phyloP scores from a whole-genome alignment of 2,797 vertebrate genomes.

The Ceryle rudis region DNA sequence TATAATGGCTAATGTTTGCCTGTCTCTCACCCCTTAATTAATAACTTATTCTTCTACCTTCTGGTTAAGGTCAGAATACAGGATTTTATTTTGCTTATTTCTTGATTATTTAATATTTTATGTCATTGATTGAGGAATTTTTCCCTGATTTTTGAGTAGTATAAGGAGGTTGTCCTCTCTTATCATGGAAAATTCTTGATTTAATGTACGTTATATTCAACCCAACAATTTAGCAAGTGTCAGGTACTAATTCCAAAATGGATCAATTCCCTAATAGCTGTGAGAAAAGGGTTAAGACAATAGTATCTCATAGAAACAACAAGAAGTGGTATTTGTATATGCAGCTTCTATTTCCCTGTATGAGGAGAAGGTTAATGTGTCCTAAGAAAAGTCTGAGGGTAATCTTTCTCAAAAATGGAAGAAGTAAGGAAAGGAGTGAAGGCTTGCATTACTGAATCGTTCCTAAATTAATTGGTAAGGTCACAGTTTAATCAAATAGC shows the following conservation, averaged over 20 bases:
- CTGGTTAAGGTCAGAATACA: background rate
- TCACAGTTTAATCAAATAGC: background rate
- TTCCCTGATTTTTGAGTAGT: background rate
- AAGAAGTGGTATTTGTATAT: background rate
- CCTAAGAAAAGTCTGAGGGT: background rate
- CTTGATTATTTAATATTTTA: background rate
- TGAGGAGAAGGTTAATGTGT: background rate
- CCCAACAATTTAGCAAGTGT: rapidly evolving
- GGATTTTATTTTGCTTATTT: background rate
- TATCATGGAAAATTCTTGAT: background rate
- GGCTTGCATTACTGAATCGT: background rate
- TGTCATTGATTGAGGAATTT: background rate
- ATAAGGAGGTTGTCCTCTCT: background rate
- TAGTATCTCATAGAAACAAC: background rate
- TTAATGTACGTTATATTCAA: background rate
- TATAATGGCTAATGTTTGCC: background rate
- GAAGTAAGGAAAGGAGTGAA: background rate
- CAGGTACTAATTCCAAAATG: background rate
- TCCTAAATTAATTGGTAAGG: background rate
- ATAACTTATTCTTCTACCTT: background rate
- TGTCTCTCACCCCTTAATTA: background rate
- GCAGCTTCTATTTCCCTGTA: background rate
- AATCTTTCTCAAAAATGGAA: background rate
- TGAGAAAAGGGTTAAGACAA: background rate
- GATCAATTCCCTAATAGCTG: background rate